A percentile compares a stretch with the other conserved stretches of the same genome.
Evolutionary conservation across 1,140 invertebrate genomes (phyloP).

Genomic region (Nixonia krombeini): DNA sequence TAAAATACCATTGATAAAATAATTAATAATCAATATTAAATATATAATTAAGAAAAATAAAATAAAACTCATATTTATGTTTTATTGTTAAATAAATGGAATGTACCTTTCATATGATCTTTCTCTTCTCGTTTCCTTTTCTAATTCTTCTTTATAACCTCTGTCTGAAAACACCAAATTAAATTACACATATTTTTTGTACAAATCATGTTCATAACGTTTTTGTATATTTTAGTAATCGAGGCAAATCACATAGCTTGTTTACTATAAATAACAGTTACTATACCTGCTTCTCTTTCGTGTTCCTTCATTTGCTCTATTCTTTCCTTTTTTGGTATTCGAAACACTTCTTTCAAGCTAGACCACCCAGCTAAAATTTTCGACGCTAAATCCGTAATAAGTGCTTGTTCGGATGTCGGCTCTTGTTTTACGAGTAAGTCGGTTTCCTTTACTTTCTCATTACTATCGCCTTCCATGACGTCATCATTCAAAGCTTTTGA

Average conservation of each 20-base stretch:
- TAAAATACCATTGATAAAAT: too few species aligned
- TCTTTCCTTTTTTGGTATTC: conserved; percentile 95
- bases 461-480: conserved; percentile 13
- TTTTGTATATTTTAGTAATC: too few species aligned
- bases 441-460: conserved; percentile 54
- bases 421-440: conserved; percentile 48
- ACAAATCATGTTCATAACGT: too few species aligned
- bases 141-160: conserved; percentile 71
- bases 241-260: too few species aligned
- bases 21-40: too few species aligned
- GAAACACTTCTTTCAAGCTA: conserved; percentile 88
- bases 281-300: conserved; percentile 85
- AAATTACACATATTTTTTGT: too few species aligned
- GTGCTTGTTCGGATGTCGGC: conserved; percentile 46
- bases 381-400: conserved; percentile 75
- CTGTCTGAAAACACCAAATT: conserved; percentile 60
- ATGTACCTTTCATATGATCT: conserved; percentile 69
- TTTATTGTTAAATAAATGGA: too few species aligned
- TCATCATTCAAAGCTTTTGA: conserved; percentile 4
- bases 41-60: too few species aligned
- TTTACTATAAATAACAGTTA: too few species aligned
- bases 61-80: too few species aligned
- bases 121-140: conserved; percentile 65
- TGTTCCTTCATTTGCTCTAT: conserved; percentile 95
- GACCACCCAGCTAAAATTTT: conserved; percentile 83